phyloP scores from a whole-genome alignment of 2,888 invertebrate genomes.

The Lasioglossum vierecki region DNA sequence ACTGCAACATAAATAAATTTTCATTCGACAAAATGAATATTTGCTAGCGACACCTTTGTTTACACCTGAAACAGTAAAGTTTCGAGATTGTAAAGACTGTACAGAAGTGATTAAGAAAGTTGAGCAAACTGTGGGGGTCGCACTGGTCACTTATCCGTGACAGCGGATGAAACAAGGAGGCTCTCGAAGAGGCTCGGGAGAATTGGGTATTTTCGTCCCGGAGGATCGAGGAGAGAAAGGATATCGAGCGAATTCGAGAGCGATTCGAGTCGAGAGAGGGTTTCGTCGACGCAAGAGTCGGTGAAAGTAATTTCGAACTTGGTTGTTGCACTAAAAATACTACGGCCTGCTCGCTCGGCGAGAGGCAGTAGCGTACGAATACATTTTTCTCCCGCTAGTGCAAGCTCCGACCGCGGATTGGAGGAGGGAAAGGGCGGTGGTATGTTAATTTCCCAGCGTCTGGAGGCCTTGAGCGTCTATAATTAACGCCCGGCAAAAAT shows the following conservation, averaged over 20 bases:
- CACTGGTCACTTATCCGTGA: no score
- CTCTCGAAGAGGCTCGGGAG: neutral
- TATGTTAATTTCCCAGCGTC: constrained; percentile 59
- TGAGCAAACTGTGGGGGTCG: no score
- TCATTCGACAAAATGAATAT: no score
- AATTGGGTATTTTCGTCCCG: neutral
- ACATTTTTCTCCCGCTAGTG: neutral
- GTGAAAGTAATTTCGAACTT: constrained; percentile 1
- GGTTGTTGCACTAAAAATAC: constrained; percentile 9
- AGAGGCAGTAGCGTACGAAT: neutral
- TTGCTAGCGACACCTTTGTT: no score
- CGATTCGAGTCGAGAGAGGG: neutral
- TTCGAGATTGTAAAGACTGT: no score
- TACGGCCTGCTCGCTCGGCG: neutral
- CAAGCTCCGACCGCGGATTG: neutral
- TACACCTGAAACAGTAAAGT: no score
- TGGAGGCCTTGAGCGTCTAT: constrained; percentile 58
- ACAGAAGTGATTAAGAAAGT: no score
- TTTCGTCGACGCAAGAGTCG: neutral
- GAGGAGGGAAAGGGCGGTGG: neutral
- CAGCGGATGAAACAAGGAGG: neutral
- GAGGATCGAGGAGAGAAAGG: neutral
- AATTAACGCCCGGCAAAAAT: constrained; percentile 57
- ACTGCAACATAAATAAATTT: no score
- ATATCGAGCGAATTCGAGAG: neutral